Base-by-base conservation (phyloP, 1,140 invertebrate genomes). In the Melipona quadrifasciata region DNA sequence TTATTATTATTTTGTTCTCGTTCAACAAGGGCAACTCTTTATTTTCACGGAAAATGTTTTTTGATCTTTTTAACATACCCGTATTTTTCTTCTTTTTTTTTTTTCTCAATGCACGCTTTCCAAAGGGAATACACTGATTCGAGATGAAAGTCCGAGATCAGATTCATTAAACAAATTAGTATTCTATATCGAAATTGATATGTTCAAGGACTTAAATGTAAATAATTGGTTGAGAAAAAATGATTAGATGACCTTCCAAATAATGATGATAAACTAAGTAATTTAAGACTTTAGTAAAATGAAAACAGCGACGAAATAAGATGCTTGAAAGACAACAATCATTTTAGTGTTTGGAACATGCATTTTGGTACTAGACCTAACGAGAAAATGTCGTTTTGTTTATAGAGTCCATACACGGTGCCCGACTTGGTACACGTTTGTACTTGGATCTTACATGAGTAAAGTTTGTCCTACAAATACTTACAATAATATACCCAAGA, bases 101-200 rank as follows among this genome's bases (percentile, higher is more conserved):
- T 3, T 17, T 24, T 58, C 4, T 57, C 34, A 21, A 61, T 21
- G 31, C 47, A 80, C 71, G 19, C 68, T 86, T 89, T 82, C 77
- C 68, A 64, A 85, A 47, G 0, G 39, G 39, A 76, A 71, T 2
- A 39, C 31, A 87, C 39, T 57, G 39, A 81, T 73, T 80, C n/a
- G 27, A 55, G 64, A 78, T 68, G 57, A 86, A 73, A 39, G 57
- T 55, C 27, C 55, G 51, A 86, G n/a, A 34, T 39, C 31, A 31
- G 76, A 67, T 71, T 39, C 34, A 80, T 65, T 75, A 82, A 17
- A 86, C 80, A 84, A 92, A 93, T 93, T 93, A 92, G 91, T 93
- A 93, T 94, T 93, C 92, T 92, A 93, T 89, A 93, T 92, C 90
- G 91, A 94, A 93, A 94, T 94, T 94, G 91, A 93, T 93, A 86